phyloP scores from a whole-genome alignment of 2,888 invertebrate genomes.

The Cheilosia vernalis region DNA sequence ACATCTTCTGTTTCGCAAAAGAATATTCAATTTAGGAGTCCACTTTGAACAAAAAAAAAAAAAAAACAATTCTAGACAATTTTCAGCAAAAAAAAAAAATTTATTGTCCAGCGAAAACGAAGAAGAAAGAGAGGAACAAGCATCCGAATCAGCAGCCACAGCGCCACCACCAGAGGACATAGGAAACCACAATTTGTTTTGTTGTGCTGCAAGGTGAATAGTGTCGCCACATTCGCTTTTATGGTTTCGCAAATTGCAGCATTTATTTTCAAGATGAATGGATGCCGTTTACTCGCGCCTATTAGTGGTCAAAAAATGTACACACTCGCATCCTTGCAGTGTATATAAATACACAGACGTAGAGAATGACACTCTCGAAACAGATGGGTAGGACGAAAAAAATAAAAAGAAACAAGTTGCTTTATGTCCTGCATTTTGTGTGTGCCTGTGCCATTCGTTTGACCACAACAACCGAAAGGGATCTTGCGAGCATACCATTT shows the following conservation, averaged over 20 bases:
- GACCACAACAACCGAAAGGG: slow-evolving; percentile 63
- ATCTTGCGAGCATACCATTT: slow-evolving; percentile 65
- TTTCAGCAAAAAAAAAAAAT: neutral
- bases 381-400: slow-evolving; percentile 31
- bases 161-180: slow-evolving; percentile 66
- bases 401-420: slow-evolving; percentile 14
- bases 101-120: slow-evolving; percentile 28
- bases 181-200: slow-evolving; percentile 74
- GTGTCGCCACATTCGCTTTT: slow-evolving; percentile 75
- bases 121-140: slow-evolving; percentile 33
- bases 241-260: slow-evolving; percentile 75
- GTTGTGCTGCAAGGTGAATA: slow-evolving; percentile 73
- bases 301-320: slow-evolving; percentile 72
- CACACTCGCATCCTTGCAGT: slow-evolving; percentile 3
- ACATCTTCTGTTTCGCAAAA: no score
- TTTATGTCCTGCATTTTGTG: slow-evolving; percentile 58
- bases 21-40: neutral
- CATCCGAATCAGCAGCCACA: slow-evolving; percentile 43
- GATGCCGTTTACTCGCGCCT: slow-evolving; percentile 74
- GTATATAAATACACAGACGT: neutral
- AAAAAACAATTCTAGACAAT: neutral
- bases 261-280: slow-evolving; percentile 75
- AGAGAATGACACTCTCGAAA: slow-evolving; percentile 16
- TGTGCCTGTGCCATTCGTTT: slow-evolving; percentile 59
- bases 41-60: neutral